phyloP scores from a whole-genome alignment of 35 echinoderm and acorn worm species.

The Hemicentrotus pulcherrimus region DNA sequence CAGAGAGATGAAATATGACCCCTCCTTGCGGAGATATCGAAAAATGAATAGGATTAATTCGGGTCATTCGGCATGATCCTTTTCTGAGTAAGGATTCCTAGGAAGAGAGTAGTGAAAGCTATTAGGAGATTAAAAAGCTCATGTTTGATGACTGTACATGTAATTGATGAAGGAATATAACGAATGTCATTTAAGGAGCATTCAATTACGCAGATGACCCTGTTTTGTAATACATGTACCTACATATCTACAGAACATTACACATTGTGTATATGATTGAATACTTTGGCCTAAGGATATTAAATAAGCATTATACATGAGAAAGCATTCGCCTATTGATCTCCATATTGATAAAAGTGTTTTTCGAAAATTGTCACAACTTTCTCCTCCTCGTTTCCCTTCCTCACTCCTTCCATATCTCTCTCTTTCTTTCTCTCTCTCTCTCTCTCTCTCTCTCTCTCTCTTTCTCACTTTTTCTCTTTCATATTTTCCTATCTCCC shows the following conservation, averaged over 20 bases:
- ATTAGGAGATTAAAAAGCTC: background rate
- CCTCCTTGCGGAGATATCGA: background rate
- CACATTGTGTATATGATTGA: background rate
- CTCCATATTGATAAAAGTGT: background rate
- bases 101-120: background rate
- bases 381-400: background rate
- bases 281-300: background rate
- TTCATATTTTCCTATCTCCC: background rate
- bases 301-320: too few relatives aligned
- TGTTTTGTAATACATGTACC: background rate
- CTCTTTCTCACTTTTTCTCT: background rate
- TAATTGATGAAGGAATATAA: background rate
- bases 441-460: background rate
- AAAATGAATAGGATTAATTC: background rate
- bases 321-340: background rate
- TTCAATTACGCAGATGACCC: background rate
- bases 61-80: background rate
- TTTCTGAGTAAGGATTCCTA: background rate
- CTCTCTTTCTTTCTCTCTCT: background rate
- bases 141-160: background rate
- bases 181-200: background rate
- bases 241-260: background rate
- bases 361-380: background rate
- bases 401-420: background rate
- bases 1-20: background rate